Evolutionary conservation across 2,797 vertebrate species (phyloP).

Genomic region (Neosilurus mollespiculum): DNA sequence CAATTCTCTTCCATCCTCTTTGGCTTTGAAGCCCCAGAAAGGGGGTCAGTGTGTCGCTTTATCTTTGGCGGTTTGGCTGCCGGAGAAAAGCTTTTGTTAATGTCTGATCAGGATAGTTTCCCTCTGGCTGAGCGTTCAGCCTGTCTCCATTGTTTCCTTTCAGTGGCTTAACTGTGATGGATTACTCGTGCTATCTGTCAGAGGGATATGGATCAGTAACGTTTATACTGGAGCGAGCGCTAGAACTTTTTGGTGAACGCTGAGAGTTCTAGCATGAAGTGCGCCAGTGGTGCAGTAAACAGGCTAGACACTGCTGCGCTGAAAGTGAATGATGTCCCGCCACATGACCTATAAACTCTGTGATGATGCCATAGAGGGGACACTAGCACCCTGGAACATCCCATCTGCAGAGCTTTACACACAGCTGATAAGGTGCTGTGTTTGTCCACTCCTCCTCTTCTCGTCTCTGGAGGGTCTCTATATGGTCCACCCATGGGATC

Average conservation of each 20-base stretch:
- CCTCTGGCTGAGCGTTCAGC: slow-evolving; percentile 1
- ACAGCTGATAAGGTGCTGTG: no score
- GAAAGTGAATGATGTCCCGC: not conserved
- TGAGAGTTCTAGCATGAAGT: not conserved
- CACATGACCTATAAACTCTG: no score
- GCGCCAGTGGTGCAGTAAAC: not conserved
- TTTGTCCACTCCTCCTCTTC: not conserved
- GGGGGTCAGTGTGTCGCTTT: not conserved
- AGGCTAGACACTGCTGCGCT: not conserved
- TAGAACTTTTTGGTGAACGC: not conserved
- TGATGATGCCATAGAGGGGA: no score
- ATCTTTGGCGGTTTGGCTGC: slow-evolving; percentile 12
- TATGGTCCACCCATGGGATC: not conserved
- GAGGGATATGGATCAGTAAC: not conserved
- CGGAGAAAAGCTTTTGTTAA: slow-evolving; percentile 16
- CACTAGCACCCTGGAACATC: no score
- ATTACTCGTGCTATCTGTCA: slow-evolving; percentile 6
- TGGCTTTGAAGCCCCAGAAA: slow-evolving; percentile 21
- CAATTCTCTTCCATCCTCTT: not conserved
- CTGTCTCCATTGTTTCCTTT: slow-evolving; percentile 1
- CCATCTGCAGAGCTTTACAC: no score
- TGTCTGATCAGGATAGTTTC: not conserved
- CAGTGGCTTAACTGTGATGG: slow-evolving; percentile 11
- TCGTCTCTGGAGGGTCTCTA: not conserved
- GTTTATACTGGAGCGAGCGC: not conserved